Conservation (phyloP, 2,888 invertebrate genomes). For the Macropis europaea region DNA sequence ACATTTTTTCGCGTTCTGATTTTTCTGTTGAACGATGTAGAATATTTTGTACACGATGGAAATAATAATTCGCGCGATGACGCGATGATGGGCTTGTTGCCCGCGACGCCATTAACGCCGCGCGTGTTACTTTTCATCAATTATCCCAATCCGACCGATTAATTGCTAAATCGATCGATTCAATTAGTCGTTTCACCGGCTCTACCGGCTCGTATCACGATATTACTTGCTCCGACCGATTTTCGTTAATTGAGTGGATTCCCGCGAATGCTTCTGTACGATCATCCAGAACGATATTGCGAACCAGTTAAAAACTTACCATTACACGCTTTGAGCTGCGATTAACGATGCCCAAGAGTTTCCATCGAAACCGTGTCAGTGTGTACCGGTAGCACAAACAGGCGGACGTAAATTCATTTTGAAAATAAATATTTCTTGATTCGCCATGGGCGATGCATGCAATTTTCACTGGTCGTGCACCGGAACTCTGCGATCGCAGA, state of each 20-base stretch:
- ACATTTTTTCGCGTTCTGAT: no score
- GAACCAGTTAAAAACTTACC: not conserved
- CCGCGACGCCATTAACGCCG: slow-evolving; percentile 7
- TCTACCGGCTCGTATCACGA: not conserved
- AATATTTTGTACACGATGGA: no score
- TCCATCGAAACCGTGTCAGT: no score
- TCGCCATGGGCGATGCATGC: no score
- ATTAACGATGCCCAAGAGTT: no score
- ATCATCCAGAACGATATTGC: not conserved
- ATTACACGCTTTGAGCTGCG: not conserved
- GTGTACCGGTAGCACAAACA: no score
- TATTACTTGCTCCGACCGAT: not conserved
- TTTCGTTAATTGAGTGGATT: slow-evolving; percentile 30
- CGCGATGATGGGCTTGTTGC: not conserved
- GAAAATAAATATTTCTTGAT: no score
- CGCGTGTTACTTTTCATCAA: slow-evolving; percentile 16
- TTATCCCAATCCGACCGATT: slow-evolving; percentile 9
- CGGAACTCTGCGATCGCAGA: no score
- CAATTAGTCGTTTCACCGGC: slow-evolving; percentile 18
- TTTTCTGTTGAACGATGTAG: no score
- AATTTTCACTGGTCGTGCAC: no score
- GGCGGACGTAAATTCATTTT: no score
- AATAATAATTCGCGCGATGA: no score
- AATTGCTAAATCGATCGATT: slow-evolving; percentile 23
- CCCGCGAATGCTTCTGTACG: not conserved